These are phyloP conservation scores for Phoebastria nigripes DNA, from an alignment of 2,797 vertebrate species.

Conservation along the genomic window DNA sequence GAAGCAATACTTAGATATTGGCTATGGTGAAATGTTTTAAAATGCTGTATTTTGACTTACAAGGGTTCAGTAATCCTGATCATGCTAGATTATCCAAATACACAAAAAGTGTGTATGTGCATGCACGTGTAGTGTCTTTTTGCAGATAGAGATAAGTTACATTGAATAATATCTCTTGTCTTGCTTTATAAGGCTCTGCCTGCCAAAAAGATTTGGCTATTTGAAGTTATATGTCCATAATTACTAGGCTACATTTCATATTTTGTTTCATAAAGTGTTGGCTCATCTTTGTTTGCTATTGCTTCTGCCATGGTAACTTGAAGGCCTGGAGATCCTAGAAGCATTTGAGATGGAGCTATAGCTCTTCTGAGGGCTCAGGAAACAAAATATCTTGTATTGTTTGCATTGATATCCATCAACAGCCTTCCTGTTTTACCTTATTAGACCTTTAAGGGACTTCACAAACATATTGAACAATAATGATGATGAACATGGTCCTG, in stretches of 20 bases:
- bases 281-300: constrained; percentile 45
- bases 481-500: background rate
- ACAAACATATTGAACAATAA: background rate
- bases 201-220: background rate
- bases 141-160: background rate
- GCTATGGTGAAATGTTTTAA: background rate
- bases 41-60: background rate
- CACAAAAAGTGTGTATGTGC: background rate
- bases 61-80: background rate
- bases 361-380: background rate
- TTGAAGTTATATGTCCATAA: background rate
- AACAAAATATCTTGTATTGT: background rate
- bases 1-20: background rate
- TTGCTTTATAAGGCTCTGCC: background rate
- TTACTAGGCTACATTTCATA: constrained; percentile 2
- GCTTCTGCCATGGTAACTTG: constrained; percentile 30
- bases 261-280: constrained; percentile 20
- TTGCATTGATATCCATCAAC: background rate
- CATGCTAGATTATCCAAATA: background rate
- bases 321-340: background rate
- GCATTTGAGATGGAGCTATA: background rate
- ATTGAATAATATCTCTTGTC: background rate
- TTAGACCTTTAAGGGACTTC: background rate
- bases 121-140: background rate
- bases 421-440: background rate